phyloP scores from a whole-genome alignment of 2,113 vertebrate genomes.

The Clarias magur region DNA sequence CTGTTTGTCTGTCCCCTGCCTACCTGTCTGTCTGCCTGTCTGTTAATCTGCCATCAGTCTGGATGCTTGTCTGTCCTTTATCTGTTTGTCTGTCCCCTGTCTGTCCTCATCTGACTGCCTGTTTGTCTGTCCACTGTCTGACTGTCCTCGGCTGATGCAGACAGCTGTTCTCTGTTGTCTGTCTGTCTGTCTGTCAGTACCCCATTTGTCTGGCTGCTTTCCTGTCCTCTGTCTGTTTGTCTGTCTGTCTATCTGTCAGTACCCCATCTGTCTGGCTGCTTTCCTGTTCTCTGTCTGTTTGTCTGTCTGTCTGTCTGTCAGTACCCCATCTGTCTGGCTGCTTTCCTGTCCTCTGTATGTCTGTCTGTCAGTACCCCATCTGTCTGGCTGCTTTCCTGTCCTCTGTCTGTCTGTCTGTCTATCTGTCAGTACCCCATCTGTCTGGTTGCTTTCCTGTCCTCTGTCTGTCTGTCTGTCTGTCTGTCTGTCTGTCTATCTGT shows the following conservation, averaged over 20 bases:
- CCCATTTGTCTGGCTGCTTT: too few relatives aligned
- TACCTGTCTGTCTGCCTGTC: not conserved
- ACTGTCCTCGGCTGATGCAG: not conserved
- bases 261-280: too few relatives aligned
- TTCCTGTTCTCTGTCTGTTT: too few relatives aligned
- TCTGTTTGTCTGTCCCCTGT: not conserved
- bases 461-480: not conserved
- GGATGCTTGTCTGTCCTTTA: not conserved
- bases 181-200: too few relatives aligned
- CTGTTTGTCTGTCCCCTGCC: not conserved
- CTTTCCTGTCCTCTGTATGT: too few relatives aligned
- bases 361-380: not conserved
- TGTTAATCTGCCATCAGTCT: not conserved
- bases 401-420: not conserved
- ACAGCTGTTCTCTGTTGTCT: too few relatives aligned
- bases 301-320: too few relatives aligned
- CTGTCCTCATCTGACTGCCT: not conserved
- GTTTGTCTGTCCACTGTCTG: not conserved
- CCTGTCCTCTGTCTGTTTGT: too few relatives aligned
- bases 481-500: too few relatives aligned
- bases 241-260: too few relatives aligned
- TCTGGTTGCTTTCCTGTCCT: not conserved
- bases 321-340: not conserved
- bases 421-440: too few relatives aligned
- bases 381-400: not conserved